Percentiles rank a stretch among this genome's conserved stretches.
Evolutionary conservation across 2,888 invertebrate genomes (phyloP).

Genomic region (Nudaria mundana): DNA sequence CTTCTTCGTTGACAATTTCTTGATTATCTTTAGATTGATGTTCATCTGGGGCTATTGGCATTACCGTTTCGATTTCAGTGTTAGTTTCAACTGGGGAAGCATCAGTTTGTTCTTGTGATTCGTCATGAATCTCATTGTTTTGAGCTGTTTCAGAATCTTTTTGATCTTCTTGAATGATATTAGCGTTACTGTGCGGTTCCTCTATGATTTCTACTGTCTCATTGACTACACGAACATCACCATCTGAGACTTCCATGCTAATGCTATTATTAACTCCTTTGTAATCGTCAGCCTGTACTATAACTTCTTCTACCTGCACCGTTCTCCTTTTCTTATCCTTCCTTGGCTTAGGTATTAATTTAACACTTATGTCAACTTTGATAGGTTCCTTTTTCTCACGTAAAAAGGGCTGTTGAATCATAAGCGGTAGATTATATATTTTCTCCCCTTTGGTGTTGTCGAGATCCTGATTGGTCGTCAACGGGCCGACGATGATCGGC

Average conservation of each 20-base stretch:
- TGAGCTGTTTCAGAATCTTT: constrained; percentile 18
- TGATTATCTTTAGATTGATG: not conserved
- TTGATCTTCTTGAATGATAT: constrained; percentile 21
- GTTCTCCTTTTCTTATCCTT: constrained; percentile 66
- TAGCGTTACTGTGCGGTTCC: constrained; percentile 26
- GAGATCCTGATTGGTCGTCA: constrained; percentile 79
- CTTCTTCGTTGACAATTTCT: constrained; percentile 4
- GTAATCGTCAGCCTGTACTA: constrained; percentile 44
- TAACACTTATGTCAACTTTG: constrained; percentile 89
- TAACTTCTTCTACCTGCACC: constrained; percentile 53
- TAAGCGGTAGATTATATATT: constrained; percentile 72
- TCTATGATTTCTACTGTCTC: constrained; percentile 58
- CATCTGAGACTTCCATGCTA: constrained; percentile 70
- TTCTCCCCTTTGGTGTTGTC: constrained; percentile 62
- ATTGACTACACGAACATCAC: constrained; percentile 58
- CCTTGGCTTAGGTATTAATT: constrained; percentile 84
- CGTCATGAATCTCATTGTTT: constrained; percentile 8
- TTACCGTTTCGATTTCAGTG: constrained; percentile 1
- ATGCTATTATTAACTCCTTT: constrained; percentile 65
- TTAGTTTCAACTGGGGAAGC: constrained; percentile 1
- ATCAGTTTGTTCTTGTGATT: constrained; percentile 6
- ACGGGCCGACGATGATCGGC: constrained; percentile 72
- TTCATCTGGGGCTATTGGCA: constrained; percentile 1
- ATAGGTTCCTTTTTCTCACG: constrained; percentile 85
- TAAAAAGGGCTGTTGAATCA: constrained; percentile 82